A percentile compares a stretch with the other conserved stretches of the same genome.
These are phyloP conservation scores for Poeciliopsis retropinna DNA, from an alignment of 2,113 vertebrate genomes.

Conservation along the genomic window DNA sequence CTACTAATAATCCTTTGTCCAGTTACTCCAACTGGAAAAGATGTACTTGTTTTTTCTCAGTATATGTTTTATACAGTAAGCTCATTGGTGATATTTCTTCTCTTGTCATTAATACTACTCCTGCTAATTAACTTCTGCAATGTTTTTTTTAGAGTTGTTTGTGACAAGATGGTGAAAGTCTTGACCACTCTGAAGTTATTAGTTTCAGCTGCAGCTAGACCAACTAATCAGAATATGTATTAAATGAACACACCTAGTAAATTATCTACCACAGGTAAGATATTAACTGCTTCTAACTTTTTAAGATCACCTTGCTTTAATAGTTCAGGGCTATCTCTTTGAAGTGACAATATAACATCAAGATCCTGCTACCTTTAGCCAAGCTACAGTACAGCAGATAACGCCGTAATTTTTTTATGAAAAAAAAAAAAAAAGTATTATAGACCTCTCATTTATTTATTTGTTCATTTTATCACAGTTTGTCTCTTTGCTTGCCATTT, in stretches of 20 bases:
- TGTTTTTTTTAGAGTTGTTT: not conserved
- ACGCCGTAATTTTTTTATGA: not conserved
- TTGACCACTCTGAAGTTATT: not conserved
- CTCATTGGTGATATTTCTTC: not conserved
- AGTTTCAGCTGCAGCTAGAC: not conserved
- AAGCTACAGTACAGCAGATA: not conserved
- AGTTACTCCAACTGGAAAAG: not conserved
- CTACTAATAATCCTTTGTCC: not conserved
- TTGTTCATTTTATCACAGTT: not conserved
- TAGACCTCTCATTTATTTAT: not conserved
- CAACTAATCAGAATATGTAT: not conserved
- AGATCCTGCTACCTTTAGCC: not conserved
- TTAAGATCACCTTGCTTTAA: not conserved
- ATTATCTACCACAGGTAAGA: not conserved
- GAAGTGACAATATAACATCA: not conserved
- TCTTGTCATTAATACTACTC: not conserved
- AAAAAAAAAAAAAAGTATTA: not conserved
- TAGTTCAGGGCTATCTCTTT: not conserved
- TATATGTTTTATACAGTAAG: not conserved
- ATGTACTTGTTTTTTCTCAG: not conserved
- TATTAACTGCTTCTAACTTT: not conserved
- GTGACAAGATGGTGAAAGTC: not conserved
- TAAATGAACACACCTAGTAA: not conserved
- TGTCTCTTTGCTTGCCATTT: not conserved
- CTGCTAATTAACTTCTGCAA: not conserved